Evolutionary conservation across 2,797 vertebrate species (phyloP), one percentile per base, ranked within the genome.

Genomic region (Pterois miles): DNA sequence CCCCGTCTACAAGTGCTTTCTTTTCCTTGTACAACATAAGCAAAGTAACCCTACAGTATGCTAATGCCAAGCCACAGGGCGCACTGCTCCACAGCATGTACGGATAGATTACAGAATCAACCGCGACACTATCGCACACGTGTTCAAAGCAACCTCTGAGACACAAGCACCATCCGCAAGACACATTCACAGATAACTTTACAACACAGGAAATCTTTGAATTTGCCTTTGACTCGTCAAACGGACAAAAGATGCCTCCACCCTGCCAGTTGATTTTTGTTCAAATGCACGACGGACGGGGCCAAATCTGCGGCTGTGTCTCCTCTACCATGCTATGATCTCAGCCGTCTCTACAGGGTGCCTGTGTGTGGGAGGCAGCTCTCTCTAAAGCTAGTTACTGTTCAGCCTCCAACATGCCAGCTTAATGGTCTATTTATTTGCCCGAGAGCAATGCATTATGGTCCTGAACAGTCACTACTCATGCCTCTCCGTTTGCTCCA

Each of bases 401-500:
- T 88, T 93, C 89, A 76, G 83, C 86, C 89, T 91, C 87, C 90
- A 91, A 93, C 92, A 88, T 86, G 83, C 85, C 88, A 79, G 87
- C 87, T 88, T 93, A 94, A 95, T 92, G 89, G 91, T 86, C 91
- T 86, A 91, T 92, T 95, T 94, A 93, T 94, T 92, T 93, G 89
- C 86, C 93, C 76, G 20, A 90, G 82, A 94, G 92, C 92, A 86
- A 93, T 91, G 88, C 86, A 91, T 93, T 88, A 89, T 83, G 86
- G 86, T 87, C 87, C 57, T 66, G 84, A 86, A 89, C 89, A 85
- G 88, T 85, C 88, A 82, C 85, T 78, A 87, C 85, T 71, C 64
- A 93, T 71, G 77, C 78, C 58, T 86, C 75, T 87, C 79, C 58
- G 83, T 93, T 92, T 84, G 85, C 89, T 88, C 63, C 74, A 80